phyloP scores from a whole-genome alignment of 2,888 invertebrate species.

The Melinaea marsaeus region DNA sequence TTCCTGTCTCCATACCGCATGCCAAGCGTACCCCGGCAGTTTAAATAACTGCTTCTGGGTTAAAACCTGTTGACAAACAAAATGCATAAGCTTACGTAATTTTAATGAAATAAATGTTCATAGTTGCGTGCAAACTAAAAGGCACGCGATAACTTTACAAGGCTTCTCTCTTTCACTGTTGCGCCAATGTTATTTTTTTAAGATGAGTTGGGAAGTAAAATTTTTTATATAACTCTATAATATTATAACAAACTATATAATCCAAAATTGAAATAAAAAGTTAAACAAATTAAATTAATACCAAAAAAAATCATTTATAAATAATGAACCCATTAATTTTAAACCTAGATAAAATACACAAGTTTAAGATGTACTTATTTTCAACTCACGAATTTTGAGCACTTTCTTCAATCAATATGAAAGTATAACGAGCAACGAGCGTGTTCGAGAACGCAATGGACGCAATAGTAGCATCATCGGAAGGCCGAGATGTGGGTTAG shows the following conservation, averaged over 20 bases:
- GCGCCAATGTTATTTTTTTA: conserved; percentile 27
- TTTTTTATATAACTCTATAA: too few species aligned
- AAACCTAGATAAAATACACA: background rate
- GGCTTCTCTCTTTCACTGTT: conserved; percentile 70
- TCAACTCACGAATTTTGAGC: conserved; percentile 34
- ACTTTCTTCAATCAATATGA: conserved; percentile 71
- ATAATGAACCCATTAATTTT: too few species aligned
- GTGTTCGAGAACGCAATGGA: conserved; percentile 66
- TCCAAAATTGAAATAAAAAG: too few species aligned
- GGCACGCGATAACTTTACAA: conserved; percentile 54
- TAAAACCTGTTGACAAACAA: conserved; percentile 66
- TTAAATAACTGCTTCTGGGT: conserved; percentile 50
- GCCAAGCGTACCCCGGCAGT: conserved; percentile 52
- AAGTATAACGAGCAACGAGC: conserved; percentile 73
- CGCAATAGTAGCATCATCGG: conserved; percentile 68
- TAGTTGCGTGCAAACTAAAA: conserved; percentile 46
- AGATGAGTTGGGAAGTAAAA: background rate
- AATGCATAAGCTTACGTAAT: conserved; percentile 58
- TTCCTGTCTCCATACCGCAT: conserved; percentile 72
- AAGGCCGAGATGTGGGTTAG: conserved; percentile 70
- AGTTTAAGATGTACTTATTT: conserved; percentile 16
- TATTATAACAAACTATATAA: too few species aligned
- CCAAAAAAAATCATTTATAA: too few species aligned
- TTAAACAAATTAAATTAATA: too few species aligned
- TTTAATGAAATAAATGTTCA: conserved; percentile 48